phyloP scores from a whole-genome alignment of 2,797 vertebrate genomes.

The Lateolabrax maculatus region DNA sequence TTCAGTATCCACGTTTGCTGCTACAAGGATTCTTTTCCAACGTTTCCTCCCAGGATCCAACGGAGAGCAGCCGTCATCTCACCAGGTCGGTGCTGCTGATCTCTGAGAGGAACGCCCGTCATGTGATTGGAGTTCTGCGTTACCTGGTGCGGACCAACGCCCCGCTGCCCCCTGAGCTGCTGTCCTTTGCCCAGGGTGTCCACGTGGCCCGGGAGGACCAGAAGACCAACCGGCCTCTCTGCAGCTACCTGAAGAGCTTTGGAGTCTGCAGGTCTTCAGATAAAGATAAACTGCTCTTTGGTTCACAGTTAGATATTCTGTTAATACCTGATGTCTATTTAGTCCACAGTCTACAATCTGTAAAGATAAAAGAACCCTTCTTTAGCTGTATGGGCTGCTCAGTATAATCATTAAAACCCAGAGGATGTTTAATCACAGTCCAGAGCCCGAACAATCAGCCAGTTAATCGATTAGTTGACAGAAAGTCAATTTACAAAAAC shows the following conservation, averaged over 20 bases:
- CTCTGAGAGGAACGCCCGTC: conserved; percentile 80
- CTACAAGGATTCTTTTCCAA: not conserved
- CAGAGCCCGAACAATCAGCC: too few relatives aligned
- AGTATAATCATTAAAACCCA: not conserved
- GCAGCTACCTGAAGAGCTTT: conserved; percentile 82
- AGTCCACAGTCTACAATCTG: too few relatives aligned
- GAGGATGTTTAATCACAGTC: too few relatives aligned
- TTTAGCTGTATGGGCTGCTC: not conserved
- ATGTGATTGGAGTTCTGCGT: conserved; percentile 77
- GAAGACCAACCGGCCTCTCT: conserved; percentile 76
- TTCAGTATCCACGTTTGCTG: not conserved
- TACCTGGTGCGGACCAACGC: conserved; percentile 76
- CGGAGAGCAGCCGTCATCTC: not conserved
- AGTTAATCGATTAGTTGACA: too few relatives aligned
- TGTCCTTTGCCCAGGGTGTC: conserved; percentile 75
- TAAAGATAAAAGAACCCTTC: too few relatives aligned
- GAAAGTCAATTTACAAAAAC: too few relatives aligned
- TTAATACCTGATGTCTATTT: too few relatives aligned
- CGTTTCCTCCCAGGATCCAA: conserved; percentile 13
- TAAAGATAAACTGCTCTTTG: not conserved
- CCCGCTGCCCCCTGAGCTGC: conserved; percentile 77
- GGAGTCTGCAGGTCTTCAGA: conserved; percentile 84
- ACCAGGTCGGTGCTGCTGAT: conserved; percentile 81
- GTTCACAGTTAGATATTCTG: not conserved
- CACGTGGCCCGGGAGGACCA: conserved; percentile 72